Evolutionary conservation across 2,888 invertebrate species (phyloP), one percentile per base, ranked within the genome.

Genomic region (Cryptus armator): DNA sequence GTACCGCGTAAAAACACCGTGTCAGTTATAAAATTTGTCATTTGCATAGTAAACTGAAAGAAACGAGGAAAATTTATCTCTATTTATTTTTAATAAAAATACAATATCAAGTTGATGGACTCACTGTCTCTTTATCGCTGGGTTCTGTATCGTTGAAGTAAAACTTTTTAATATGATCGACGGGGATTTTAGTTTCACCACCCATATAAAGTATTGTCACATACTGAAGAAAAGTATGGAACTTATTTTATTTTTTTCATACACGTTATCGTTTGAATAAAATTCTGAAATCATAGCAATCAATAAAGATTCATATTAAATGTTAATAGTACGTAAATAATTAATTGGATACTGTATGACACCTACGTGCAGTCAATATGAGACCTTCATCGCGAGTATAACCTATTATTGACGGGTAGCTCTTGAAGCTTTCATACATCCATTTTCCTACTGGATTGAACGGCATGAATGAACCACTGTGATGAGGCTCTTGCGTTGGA

Each of bases 341-440:
- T 6, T 3, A 9, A 37, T 37, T 9, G 37, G 37, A 37, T 37
- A 37, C 37, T 37, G 6, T 9, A 37, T 37, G 37, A 7, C 5
- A 37, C 46, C 68, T 29, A 87, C 88, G 19, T 53, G 67, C 56
- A 16, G 84, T 81, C 2, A 84, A 44, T 12, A 83, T 5, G 3
- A 88, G 79, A 62, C 87, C 88, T 74, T 89, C 89, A 43, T 89
- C 76, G 43, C 29, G 72, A 53, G 83, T 83, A 7, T 66, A 14
- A 5, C 89, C 89, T 16, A 64, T 53, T 7, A 89, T 87, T 9
- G 77, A 83, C 4, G 88, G 87, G 12, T 84, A n/a, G n/a, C n/a
- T n/a, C n/a, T n/a, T n/a, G n/a, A n/a, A n/a, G n/a, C n/a, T n/a
- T n/a, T n/a, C n/a, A n/a, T n/a, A n/a, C n/a, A n/a, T n/a, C n/a